Evolutionary conservation across 2,888 invertebrate species (phyloP).

Genomic region (Amiota communis): DNA sequence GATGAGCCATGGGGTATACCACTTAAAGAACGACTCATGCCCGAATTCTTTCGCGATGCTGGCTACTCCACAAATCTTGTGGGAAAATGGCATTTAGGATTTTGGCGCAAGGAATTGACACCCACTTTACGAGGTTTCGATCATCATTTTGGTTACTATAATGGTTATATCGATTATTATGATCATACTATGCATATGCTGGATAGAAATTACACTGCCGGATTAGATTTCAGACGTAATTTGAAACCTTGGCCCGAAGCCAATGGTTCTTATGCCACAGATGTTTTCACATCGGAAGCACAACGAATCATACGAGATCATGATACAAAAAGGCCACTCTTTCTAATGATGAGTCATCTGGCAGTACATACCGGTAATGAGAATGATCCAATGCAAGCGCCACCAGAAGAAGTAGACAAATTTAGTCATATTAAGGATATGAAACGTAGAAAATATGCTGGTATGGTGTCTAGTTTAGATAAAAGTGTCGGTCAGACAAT

Average conservation of each 20-base stretch:
- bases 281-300: slow-evolving; percentile 81
- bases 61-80: slow-evolving; percentile 88
- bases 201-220: slow-evolving; percentile 65
- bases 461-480: slow-evolving; percentile 89
- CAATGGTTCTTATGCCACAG: slow-evolving; percentile 80
- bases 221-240: slow-evolving; percentile 75
- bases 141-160: slow-evolving; percentile 88
- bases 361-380: slow-evolving; percentile 87
- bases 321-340: slow-evolving; percentile 79
- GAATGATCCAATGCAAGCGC: slow-evolving; percentile 82
- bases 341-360: slow-evolving; percentile 85
- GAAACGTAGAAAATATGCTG: slow-evolving; percentile 81
- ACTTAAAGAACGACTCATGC: slow-evolving; percentile 79
- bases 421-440: slow-evolving; percentile 80
- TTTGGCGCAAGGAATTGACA: slow-evolving; percentile 77
- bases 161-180: slow-evolving; percentile 87
- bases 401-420: slow-evolving; percentile 80
- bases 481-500: slow-evolving; percentile 87
- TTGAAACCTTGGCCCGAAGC: slow-evolving; percentile 74
- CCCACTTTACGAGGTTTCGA: slow-evolving; percentile 86
- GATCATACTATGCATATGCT: slow-evolving; percentile 77
- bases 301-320: slow-evolving; percentile 78
- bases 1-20: slow-evolving; percentile 84
- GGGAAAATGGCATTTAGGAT: slow-evolving; percentile 95
- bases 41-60: slow-evolving; percentile 80